phyloP scores from a whole-genome alignment of 2,797 vertebrate genomes.

The Darevskia mixta region DNA sequence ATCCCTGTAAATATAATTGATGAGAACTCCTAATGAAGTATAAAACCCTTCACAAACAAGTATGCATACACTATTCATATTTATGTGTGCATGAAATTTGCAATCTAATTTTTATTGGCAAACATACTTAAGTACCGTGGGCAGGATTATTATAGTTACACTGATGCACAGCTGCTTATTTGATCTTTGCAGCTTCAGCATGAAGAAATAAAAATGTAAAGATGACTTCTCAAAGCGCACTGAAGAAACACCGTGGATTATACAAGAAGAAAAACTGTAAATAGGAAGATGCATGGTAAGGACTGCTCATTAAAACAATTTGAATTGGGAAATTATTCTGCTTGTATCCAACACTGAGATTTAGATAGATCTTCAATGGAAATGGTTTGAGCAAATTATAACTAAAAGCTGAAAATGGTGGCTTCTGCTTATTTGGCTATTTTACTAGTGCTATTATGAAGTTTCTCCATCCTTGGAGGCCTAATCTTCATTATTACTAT shows the following conservation, averaged over 20 bases:
- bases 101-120: conserved; percentile 59
- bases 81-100: conserved; percentile 27
- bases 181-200: conserved; percentile 25
- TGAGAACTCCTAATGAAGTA: conserved; percentile 33
- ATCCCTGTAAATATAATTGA: conserved; percentile 38
- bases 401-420: conserved; percentile 32
- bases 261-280: conserved; percentile 16
- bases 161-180: conserved; percentile 45
- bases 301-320: background rate
- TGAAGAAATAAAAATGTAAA: conserved; percentile 29
- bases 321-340: background rate
- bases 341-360: conserved; percentile 13
- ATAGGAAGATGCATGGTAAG: background rate
- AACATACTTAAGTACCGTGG: conserved; percentile 43
- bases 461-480: conserved; percentile 1
- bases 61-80: conserved; percentile 28
- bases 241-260: background rate
- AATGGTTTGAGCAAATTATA: conserved; percentile 29
- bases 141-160: conserved; percentile 19
- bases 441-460: background rate
- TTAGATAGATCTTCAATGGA: conserved; percentile 44
- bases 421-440: background rate
- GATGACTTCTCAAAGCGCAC: conserved; percentile 5
- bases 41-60: conserved; percentile 47
- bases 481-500: background rate